Conservation (phyloP, 2,113 vertebrate genomes). For the Alaudala cheleensis region DNA sequence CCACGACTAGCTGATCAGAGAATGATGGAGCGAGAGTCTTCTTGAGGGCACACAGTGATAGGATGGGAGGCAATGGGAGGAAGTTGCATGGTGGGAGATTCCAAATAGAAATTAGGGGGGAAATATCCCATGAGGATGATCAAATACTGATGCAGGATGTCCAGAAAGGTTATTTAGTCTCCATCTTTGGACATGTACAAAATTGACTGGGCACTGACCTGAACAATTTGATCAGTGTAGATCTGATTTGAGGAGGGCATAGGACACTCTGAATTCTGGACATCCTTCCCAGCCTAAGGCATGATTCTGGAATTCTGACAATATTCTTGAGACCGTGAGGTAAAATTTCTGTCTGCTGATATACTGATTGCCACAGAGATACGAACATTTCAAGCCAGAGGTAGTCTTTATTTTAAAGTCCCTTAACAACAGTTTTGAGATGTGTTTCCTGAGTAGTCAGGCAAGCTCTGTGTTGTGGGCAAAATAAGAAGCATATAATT, state of each 20-base stretch:
- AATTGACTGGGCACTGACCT: not conserved
- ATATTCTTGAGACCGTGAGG: not conserved
- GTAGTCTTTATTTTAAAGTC: not conserved
- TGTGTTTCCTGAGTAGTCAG: not conserved
- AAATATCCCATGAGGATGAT: not conserved
- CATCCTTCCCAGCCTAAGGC: not conserved
- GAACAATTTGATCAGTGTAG: not conserved
- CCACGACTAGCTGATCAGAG: not conserved
- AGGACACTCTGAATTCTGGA: not conserved
- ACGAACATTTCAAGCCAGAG: not conserved
- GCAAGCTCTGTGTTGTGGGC: not conserved
- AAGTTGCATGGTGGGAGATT: not conserved
- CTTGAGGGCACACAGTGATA: not conserved
- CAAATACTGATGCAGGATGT: not conserved
- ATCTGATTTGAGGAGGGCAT: not conserved
- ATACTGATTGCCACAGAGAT: not conserved
- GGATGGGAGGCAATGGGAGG: not conserved
- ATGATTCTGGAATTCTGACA: not conserved
- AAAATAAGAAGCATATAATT: not conserved
- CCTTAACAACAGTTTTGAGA: not conserved
- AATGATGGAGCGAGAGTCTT: not conserved
- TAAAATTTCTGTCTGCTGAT: not conserved
- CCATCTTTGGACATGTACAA: not conserved
- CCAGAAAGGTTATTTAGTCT: not conserved
- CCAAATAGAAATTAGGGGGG: not conserved